A percentile compares a stretch with the other conserved stretches of the same genome.
These are phyloP conservation scores for Terrapene triunguis DNA, from an alignment of 2,113 vertebrate species.

Conservation along the genomic window DNA sequence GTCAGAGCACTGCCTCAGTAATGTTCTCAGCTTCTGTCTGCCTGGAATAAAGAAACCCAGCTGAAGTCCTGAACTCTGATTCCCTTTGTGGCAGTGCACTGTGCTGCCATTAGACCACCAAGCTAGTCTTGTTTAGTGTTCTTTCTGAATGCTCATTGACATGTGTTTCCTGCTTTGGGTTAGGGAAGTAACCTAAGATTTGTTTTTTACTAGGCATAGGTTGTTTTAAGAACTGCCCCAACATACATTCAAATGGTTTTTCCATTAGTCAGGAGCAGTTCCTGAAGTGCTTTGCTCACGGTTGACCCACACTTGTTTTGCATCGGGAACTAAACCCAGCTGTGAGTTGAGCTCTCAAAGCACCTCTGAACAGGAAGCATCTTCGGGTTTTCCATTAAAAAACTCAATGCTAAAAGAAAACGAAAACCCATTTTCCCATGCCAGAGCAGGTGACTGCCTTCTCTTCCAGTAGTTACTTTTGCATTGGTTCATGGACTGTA, in stretches of 20 bases:
- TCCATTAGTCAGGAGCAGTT: slow-evolving; percentile 17
- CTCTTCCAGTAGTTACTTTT: not conserved
- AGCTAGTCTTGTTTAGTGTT: not conserved
- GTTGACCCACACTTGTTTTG: slow-evolving; percentile 7
- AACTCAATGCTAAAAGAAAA: not conserved
- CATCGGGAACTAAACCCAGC: not conserved
- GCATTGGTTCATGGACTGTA: not conserved
- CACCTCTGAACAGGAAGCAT: not conserved
- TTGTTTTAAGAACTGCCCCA: not conserved
- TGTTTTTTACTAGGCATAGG: slow-evolving; percentile 32
- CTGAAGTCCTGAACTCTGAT: slow-evolving; percentile 44
- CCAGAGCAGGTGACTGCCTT: not conserved
- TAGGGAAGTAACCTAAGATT: not conserved
- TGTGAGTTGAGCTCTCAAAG: slow-evolving; percentile 5
- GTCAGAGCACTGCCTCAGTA: not conserved
- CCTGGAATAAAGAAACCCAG: not conserved
- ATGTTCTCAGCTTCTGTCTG: not conserved
- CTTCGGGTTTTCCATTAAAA: not conserved
- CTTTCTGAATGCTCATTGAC: not conserved
- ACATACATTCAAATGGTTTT: slow-evolving; percentile 23
- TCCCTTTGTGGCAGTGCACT: not conserved
- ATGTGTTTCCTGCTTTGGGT: not conserved
- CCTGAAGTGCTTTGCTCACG: slow-evolving; percentile 10
- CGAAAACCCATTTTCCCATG: not conserved
- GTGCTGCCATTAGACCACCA: slow-evolving; percentile 28